Conservation (phyloP, 2,797 vertebrate species). For the Pampus argenteus region DNA sequence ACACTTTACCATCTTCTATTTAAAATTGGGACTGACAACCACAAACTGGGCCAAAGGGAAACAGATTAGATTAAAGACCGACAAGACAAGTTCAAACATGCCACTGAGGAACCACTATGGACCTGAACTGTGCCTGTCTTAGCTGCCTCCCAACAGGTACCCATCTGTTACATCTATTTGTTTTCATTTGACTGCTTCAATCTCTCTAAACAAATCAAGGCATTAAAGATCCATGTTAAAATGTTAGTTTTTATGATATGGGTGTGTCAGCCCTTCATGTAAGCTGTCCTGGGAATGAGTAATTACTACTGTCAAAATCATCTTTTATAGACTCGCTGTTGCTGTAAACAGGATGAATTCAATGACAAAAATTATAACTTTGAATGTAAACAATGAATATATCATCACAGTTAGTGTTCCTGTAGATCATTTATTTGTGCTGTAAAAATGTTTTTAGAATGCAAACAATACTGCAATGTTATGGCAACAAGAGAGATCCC, state of each 20-base stretch:
- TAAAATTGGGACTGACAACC: slow-evolving; percentile 63
- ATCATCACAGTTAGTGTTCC: slow-evolving; percentile 15
- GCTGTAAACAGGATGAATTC: slow-evolving; percentile 33
- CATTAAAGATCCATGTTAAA: slow-evolving; percentile 28
- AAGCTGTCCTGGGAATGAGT: slow-evolving; percentile 7
- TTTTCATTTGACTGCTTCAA: slow-evolving; percentile 40
- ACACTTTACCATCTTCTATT: slow-evolving; percentile 35
- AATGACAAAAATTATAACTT: slow-evolving; percentile 40
- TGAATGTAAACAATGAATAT: slow-evolving; percentile 25
- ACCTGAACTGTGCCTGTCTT: slow-evolving; percentile 13
- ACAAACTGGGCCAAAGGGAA: slow-evolving; percentile 60
- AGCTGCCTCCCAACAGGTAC: slow-evolving; percentile 30
- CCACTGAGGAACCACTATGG: slow-evolving; percentile 22
- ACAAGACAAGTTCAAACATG: slow-evolving; percentile 49
- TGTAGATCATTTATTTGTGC: slow-evolving; percentile 18
- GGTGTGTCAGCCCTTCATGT: slow-evolving; percentile 24
- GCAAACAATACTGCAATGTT: slow-evolving; percentile 1
- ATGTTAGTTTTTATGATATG: slow-evolving; percentile 1
- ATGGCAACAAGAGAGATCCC: not conserved
- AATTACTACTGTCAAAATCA: slow-evolving; percentile 1
- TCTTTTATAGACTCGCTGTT: slow-evolving; percentile 33
- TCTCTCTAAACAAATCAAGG: slow-evolving; percentile 29
- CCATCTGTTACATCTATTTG: slow-evolving; percentile 22
- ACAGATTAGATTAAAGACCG: slow-evolving; percentile 60
- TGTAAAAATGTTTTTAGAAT: slow-evolving; percentile 13